Percentiles rank a stretch among this genome's conserved stretches.
Conservation (phyloP, 2,888 invertebrate species). For the Hydraecia micacea region DNA sequence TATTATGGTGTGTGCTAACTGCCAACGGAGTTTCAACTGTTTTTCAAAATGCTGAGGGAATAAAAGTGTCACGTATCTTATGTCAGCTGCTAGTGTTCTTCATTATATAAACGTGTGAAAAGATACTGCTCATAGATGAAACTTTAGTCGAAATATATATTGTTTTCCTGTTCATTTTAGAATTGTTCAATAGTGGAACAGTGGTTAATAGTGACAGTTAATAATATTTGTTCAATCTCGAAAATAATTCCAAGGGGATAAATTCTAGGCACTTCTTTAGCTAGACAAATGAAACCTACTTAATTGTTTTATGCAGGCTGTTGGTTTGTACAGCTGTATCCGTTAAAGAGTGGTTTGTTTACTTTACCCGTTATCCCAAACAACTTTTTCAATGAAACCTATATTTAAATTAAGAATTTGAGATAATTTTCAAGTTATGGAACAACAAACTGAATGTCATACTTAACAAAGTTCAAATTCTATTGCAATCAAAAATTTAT, state of each 20-base stretch:
- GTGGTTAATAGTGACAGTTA: neutral
- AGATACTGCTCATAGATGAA: neutral
- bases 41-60: neutral
- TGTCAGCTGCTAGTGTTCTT: no score
- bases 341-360: neutral
- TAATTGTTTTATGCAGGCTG: neutral
- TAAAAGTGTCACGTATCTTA: no score
- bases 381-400: neutral
- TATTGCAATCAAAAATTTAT: neutral
- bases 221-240: neutral
- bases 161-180: neutral
- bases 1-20: neutral
- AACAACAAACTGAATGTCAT: neutral
- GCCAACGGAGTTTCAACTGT: neutral
- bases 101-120: neutral
- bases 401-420: neutral
- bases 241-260: neutral
- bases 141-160: neutral
- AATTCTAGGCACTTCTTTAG: neutral
- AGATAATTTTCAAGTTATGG: neutral
- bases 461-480: neutral
- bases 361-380: neutral
- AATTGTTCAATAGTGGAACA: neutral
- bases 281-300: neutral
- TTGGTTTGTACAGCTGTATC: neutral